Percentiles rank a stretch among this genome's conserved stretches.
phyloP scores from a whole-genome alignment of 1,140 invertebrate species.

The Drosophila willistoni region DNA sequence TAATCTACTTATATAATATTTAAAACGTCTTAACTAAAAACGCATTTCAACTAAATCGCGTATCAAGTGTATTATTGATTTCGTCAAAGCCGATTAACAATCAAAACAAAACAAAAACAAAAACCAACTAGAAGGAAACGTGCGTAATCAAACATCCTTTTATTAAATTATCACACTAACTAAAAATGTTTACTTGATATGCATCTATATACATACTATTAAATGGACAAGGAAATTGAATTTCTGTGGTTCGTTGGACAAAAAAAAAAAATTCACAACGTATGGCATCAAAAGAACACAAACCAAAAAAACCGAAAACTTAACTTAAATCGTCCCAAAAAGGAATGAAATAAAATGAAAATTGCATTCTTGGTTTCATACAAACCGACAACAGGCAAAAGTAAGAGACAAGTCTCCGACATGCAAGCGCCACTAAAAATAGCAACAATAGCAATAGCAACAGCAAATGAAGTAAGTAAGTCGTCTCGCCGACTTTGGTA shows the following conservation, averaged over 20 bases:
- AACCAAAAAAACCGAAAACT: not conserved
- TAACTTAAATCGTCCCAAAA: slow-evolving; percentile 39
- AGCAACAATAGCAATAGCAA: not conserved
- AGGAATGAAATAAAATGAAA: slow-evolving; percentile 43
- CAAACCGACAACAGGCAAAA: slow-evolving; percentile 49
- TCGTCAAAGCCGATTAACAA: not conserved
- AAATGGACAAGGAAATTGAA: slow-evolving; percentile 44
- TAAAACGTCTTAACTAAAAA: too few species aligned
- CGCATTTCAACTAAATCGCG: too few species aligned
- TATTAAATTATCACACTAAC: not conserved
- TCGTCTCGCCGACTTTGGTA: too few species aligned
- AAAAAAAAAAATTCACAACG: slow-evolving; percentile 21
- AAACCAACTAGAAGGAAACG: too few species aligned
- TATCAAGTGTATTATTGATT: not conserved
- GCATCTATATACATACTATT: not conserved
- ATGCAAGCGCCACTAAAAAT: slow-evolving; percentile 20
- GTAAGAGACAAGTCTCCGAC: slow-evolving; percentile 5
- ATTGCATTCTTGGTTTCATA: slow-evolving; percentile 54
- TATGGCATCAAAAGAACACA: slow-evolving; percentile 27
- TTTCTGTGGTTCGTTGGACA: slow-evolving; percentile 34
- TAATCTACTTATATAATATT: too few species aligned
- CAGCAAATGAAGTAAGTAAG: too few species aligned
- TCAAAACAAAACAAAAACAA: not conserved
- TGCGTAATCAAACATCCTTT: not conserved
- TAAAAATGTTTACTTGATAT: not conserved